Evolutionary conservation across 2,113 vertebrate genomes (phyloP).

Genomic region (Condylura cristata): DNA sequence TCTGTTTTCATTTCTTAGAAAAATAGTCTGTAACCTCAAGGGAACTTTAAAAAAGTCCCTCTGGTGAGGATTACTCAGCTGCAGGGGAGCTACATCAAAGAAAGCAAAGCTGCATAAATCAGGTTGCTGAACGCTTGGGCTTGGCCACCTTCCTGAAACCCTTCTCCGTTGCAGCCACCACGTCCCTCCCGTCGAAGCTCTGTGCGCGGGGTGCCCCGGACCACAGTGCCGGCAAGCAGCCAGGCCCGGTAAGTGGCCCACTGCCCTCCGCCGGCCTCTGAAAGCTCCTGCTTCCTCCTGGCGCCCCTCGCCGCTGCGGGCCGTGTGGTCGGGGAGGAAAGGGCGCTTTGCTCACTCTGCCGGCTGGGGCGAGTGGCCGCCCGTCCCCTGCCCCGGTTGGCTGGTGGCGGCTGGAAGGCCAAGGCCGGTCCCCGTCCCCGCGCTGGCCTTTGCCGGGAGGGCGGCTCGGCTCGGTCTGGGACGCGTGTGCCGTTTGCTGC

Average conservation of each 20-base stretch:
- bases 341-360: accelerated
- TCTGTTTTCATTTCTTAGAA: not conserved
- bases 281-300: not conserved
- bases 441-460: not conserved
- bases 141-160: not conserved
- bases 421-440: not conserved
- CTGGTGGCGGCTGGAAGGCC: not conserved
- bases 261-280: too few species aligned
- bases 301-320: accelerated
- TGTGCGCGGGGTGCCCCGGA: accelerated
- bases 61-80: not conserved
- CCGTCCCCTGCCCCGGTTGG: not conserved
- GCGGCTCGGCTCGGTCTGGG: not conserved
- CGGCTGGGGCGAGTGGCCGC: accelerated
- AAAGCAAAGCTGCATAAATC: too few species aligned
- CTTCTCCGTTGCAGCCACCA: not conserved
- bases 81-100: too few species aligned
- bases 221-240: accelerated
- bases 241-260: slow-evolving; percentile 41
- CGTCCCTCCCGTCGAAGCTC: not conserved
- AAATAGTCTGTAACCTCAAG: not conserved
- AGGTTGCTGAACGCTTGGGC: not conserved
- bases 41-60: not conserved
- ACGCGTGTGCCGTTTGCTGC: too few species aligned
- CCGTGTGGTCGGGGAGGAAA: not conserved